Percentiles rank a stretch among this genome's conserved stretches.
Conservation (phyloP, 2,888 invertebrate species). For the Margaritifera margaritifera region DNA sequence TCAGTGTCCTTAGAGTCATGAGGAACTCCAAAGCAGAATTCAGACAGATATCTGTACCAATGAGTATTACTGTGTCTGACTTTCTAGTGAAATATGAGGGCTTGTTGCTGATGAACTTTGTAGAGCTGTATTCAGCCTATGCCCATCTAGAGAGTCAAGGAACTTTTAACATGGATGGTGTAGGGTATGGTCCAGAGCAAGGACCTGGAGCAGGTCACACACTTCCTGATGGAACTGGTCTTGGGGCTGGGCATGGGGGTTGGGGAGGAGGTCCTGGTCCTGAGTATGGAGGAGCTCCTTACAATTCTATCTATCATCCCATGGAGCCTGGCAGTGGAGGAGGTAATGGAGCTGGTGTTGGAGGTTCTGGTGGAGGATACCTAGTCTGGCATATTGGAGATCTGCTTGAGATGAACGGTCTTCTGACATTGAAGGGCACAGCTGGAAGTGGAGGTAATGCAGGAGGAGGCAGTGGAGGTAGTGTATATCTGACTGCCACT, state of each 20-base stretch:
- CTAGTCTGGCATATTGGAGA: constrained; percentile 52
- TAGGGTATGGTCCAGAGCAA: constrained; percentile 41
- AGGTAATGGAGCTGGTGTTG: constrained; percentile 45
- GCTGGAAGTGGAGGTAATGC: constrained; percentile 42
- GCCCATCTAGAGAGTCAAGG: constrained; percentile 55
- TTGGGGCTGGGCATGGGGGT: constrained; percentile 57
- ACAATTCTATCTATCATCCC: constrained; percentile 52
- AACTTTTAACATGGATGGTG: constrained; percentile 49
- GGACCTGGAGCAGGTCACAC: constrained; percentile 51
- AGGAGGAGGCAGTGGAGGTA: constrained; percentile 60
- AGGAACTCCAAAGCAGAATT: constrained; percentile 50
- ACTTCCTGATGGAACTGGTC: constrained; percentile 28
- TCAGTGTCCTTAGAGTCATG: constrained; percentile 44
- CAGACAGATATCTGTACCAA: constrained; percentile 37
- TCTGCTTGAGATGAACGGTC: constrained; percentile 53
- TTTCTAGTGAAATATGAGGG: constrained; percentile 55
- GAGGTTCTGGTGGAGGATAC: constrained; percentile 59
- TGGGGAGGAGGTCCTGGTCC: constrained; percentile 49
- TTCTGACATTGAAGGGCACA: constrained; percentile 43
- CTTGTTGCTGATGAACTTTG: constrained; percentile 50
- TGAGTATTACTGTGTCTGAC: constrained; percentile 41
- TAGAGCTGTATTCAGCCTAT: constrained; percentile 44
- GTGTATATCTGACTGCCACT: constrained; percentile 47
- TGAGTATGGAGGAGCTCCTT: constrained; percentile 47
- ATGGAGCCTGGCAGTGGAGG: constrained; percentile 53